Percentiles rank a stretch among this genome's conserved stretches.
These are phyloP conservation scores for Condylostylus longicornis DNA, from an alignment of 1,140 invertebrate species.

Conservation along the genomic window DNA sequence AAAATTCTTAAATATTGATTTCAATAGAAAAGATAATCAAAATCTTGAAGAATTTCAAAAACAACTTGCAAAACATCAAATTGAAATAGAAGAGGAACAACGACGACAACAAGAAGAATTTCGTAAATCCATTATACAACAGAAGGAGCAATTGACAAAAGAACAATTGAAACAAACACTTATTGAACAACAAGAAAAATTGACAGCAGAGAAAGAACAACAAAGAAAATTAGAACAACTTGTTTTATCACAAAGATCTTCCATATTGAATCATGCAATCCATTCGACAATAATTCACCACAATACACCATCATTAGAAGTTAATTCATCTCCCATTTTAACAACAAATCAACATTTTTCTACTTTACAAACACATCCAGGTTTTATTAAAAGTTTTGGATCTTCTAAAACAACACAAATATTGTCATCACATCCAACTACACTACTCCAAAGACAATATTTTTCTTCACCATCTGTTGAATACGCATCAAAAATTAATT, in stretches of 20 bases:
- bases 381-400: no score
- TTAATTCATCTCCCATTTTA: constrained; percentile 9
- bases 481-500: no score
- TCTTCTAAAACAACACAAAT: no score
- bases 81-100: constrained; percentile 12
- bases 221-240: constrained; percentile 15
- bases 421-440: no score
- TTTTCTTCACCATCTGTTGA: no score
- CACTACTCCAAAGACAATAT: no score
- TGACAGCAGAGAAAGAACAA: constrained; percentile 13
- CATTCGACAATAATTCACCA: constrained; percentile 24
- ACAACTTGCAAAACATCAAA: constrained; percentile 10
- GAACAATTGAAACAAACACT: not conserved
- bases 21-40: constrained; percentile 14
- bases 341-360: constrained; percentile 17
- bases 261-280: constrained; percentile 16
- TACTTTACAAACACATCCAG: constrained; percentile 21
- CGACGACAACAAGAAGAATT: constrained; percentile 5
- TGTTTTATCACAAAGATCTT: constrained; percentile 15
- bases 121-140: constrained; percentile 5
- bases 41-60: constrained; percentile 9
- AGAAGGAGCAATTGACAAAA: no score
- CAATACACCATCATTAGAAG: constrained; percentile 18
- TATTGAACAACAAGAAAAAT: not conserved
- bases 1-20: no score